Base-by-base conservation (phyloP, 2,113 vertebrate species). In the Carassius auratus region DNA sequence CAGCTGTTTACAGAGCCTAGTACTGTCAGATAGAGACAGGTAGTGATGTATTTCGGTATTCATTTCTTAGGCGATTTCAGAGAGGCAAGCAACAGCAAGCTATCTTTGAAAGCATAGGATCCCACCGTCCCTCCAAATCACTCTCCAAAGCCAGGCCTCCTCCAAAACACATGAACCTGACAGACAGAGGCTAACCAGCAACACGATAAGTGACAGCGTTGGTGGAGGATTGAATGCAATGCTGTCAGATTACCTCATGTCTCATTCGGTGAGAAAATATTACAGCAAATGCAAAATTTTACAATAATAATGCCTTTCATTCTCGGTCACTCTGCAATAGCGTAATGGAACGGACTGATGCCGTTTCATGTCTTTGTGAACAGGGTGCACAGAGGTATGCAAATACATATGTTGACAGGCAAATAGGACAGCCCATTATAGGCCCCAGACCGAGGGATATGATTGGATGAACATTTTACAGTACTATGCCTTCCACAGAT, bases 21-120 rank as follows among this genome's bases (percentile, higher is more conserved):
- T 26, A 74, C 73, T 75, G 73, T 75, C 1, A 50, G 57, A n/a
- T 50, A 52, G 74, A 17, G 14, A 76, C 74, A 76, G 74, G 74
- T 52, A 52, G 48, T 26, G 14, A 76, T 48, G 17, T 74, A 52
- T 52, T 15, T 23, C 13, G 1, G 30, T 30, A 30, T 30, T 30
- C 30, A 30, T 26, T 26, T 26, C 26, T 26, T 26, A 26, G 26
- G 45, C 0, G 45, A 48, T 48, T 48, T 48, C 9, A 3, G 45
- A 48, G 45, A 48, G 10, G 45, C 3, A 12, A 48, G 45, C 45
- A 48, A 48, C 3, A 48, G 45, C 45, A 48, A 48, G 45, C 45
- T 48, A 48, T 9, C 45, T 48, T 48, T 48, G 45, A 48, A 48
- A 48, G 45, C 45, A 48, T 48, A 48, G 12, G 45, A 48, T 48